Percentiles rank a stretch among this genome's conserved stretches.
Conservation (phyloP, 2,797 vertebrate genomes). For the Tokudaia muenninki region DNA sequence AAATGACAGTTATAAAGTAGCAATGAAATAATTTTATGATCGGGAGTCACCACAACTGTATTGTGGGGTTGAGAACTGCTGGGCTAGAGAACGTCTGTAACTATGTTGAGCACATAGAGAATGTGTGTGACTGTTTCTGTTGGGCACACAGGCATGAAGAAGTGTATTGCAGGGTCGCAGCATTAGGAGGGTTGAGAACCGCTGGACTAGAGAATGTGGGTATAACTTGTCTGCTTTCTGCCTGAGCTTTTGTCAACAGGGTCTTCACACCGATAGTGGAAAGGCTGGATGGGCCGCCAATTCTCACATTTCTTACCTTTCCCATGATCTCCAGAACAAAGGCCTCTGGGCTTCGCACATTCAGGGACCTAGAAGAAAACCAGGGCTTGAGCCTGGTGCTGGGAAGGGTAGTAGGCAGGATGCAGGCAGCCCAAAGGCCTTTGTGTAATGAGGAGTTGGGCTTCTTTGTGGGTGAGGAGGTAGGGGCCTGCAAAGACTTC, state of each 20-base stretch:
- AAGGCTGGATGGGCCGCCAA: no score
- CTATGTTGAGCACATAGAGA: no score
- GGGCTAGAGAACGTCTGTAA: neutral
- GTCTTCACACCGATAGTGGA: neutral
- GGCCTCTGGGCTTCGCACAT: neutral
- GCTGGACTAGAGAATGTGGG: neutral
- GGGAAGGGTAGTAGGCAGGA: no score
- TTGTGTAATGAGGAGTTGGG: neutral
- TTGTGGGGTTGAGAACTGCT: neutral
- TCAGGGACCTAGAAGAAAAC: neutral
- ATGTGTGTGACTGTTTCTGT: no score
- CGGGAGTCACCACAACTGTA: neutral
- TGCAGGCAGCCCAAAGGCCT: neutral
- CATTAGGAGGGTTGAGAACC: neutral
- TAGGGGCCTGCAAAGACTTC: neutral
- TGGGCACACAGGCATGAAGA: no score
- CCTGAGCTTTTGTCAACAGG: no score
- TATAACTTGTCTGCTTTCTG: neutral
- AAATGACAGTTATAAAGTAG: neutral
- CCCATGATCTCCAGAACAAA: neutral
- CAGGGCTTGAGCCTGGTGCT: neutral
- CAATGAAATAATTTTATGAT: neutral
- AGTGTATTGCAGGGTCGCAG: neutral
- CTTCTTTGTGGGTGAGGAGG: neutral
- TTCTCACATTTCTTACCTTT: neutral